phyloP scores from a whole-genome alignment of 2,797 vertebrate genomes.

The Bradypodion ventrale region DNA sequence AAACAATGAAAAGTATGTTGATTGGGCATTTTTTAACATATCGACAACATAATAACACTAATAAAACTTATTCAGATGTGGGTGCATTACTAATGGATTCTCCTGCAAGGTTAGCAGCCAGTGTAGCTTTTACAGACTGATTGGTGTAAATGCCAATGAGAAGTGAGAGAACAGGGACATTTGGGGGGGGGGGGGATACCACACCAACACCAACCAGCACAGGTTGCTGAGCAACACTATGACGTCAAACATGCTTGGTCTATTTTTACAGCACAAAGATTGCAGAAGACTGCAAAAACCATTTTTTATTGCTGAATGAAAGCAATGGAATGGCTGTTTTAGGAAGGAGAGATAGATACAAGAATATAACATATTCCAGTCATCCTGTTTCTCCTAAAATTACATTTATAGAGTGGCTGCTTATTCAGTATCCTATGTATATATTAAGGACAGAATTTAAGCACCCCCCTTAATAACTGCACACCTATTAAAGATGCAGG shows the following conservation, averaged over 20 bases:
- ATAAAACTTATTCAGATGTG: no score
- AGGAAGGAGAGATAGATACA: conserved; percentile 33
- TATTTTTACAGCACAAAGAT: conserved; percentile 72
- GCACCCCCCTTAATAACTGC: no score
- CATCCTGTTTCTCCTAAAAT: neutral
- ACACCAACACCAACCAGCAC: neutral
- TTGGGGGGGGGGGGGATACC: conserved; percentile 1
- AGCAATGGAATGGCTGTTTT: conserved; percentile 34
- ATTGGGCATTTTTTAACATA: no score
- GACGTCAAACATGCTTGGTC: conserved; percentile 63
- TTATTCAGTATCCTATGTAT: no score
- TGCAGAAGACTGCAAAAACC: conserved; percentile 57
- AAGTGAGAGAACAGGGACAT: conserved; percentile 55
- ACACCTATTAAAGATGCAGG: neutral
- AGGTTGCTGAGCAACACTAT: conserved; percentile 73
- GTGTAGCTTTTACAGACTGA: conserved; percentile 42
- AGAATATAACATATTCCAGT: neutral
- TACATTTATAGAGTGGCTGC: no score
- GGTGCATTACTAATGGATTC: conserved; percentile 23
- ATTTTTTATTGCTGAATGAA: conserved; percentile 24
- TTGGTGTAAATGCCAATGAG: conserved; percentile 54
- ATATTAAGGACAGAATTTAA: neutral
- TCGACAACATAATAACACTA: no score
- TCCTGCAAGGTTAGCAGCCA: conserved; percentile 48
- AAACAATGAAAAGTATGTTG: neutral